Evolutionary conservation across 2,113 vertebrate genomes (phyloP).

Genomic region (Poicephalus meyeri): DNA sequence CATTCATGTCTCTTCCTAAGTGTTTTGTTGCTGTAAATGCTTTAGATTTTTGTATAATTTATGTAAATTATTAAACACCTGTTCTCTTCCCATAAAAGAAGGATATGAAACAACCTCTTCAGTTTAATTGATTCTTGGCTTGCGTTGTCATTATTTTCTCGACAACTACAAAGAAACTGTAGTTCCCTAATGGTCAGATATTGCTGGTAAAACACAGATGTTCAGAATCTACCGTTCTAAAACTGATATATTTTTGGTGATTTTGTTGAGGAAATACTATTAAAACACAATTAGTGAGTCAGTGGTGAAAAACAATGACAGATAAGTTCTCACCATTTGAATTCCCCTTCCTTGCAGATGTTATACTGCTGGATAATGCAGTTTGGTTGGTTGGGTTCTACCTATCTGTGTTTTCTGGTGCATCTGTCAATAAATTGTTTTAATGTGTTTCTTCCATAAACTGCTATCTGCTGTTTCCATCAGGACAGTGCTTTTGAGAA

Average conservation of each 20-base stretch:
- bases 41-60: constrained; percentile 74
- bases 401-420: background rate
- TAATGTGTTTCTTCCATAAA: background rate
- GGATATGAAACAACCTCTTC: constrained; percentile 58
- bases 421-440: background rate
- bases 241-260: background rate
- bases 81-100: constrained; percentile 74
- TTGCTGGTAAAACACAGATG: constrained; percentile 67
- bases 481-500: background rate
- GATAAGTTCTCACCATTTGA: background rate
- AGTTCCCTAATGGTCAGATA: constrained; percentile 63
- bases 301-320: background rate
- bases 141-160: constrained; percentile 68
- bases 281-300: constrained; percentile 36
- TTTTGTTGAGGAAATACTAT: constrained; percentile 9
- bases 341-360: background rate
- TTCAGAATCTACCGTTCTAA: constrained; percentile 49
- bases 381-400: background rate
- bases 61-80: constrained; percentile 80
- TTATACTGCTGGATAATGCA: background rate
- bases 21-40: constrained; percentile 66
- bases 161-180: constrained; percentile 38
- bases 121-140: constrained; percentile 74
- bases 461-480: background rate
- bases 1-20: constrained; percentile 67